A percentile compares a stretch with the other conserved stretches of the same genome.
phyloP scores from a whole-genome alignment of 37 sponge, comb jelly and placozoan genomes.

The Geodia barretti region DNA sequence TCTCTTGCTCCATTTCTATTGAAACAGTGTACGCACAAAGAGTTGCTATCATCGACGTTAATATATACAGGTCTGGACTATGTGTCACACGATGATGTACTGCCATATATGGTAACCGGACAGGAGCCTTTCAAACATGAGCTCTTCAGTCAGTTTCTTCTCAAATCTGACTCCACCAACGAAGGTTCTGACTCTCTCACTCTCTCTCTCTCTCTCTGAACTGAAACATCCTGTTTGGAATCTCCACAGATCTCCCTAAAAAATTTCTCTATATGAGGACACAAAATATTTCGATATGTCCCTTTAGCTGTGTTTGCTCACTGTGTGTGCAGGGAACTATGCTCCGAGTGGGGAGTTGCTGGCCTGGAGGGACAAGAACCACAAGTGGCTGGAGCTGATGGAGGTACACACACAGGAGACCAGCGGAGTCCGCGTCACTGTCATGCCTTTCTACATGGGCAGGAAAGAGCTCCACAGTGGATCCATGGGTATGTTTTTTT shows the following conservation, averaged over 20 bases:
- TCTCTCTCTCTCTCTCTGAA: too few relatives aligned
- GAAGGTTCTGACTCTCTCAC: conserved; percentile 13
- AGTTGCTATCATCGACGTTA: too few relatives aligned
- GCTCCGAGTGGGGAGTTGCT: conserved; percentile 53
- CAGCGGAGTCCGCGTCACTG: conserved; percentile 80
- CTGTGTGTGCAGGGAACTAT: neutral
- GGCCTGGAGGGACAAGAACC: conserved; percentile 84
- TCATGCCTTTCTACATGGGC: conserved; percentile 97
- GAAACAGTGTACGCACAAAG: too few relatives aligned
- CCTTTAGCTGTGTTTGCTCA: too few relatives aligned
- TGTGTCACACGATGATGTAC: conserved; percentile 92
- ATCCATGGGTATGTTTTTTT: neutral
- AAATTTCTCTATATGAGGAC: neutral
- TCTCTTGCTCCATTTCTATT: neutral
- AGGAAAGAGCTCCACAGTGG: conserved; percentile 38
- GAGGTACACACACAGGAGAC: conserved; percentile 92
- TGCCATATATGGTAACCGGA: conserved; percentile 79
- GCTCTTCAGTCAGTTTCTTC: conserved; percentile 86
- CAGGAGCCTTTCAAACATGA: conserved; percentile 82
- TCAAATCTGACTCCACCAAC: conserved; percentile 28
- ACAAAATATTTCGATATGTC: neutral
- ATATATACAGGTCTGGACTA: conserved; percentile 92
- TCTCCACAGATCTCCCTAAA: too few relatives aligned
- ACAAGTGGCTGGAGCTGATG: conserved; percentile 78
- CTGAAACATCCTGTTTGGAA: too few relatives aligned